These are phyloP conservation scores for Ochotona curzoniae DNA, from an alignment of 2,113 vertebrate genomes.

Conservation along the genomic window DNA sequence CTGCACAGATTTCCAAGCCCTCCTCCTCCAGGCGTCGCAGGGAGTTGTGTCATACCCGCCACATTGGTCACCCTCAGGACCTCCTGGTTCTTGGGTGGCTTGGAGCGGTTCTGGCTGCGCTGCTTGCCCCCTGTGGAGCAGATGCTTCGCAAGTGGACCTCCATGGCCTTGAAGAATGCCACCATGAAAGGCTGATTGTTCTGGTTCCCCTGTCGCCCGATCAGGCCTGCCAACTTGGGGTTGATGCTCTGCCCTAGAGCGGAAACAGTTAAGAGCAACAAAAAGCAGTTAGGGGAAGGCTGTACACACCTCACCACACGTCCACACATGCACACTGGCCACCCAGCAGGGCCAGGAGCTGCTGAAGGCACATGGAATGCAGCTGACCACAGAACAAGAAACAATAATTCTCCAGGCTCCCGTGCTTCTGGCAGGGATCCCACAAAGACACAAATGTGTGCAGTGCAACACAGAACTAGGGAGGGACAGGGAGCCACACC, in stretches of 20 bases:
- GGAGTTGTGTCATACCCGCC: conserved; percentile 87
- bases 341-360: accelerated
- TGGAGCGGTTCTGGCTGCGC: conserved; percentile 94
- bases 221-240: conserved; percentile 93
- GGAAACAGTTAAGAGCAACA: background rate
- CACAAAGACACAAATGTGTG: accelerated
- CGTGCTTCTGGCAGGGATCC: accelerated
- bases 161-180: conserved; percentile 98
- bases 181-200: conserved; percentile 99
- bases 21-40: accelerated
- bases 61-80: conserved; percentile 92
- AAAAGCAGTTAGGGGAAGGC: background rate
- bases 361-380: background rate
- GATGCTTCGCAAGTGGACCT: conserved; percentile 96
- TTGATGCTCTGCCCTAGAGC: conserved; percentile 94
- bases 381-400: too few relatives aligned
- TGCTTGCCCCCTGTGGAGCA: conserved; percentile 93
- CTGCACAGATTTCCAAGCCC: accelerated
- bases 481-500: accelerated
- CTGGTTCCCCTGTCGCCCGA: conserved; percentile 95
- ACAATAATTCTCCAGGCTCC: background rate
- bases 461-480: accelerated
- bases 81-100: conserved; percentile 93
- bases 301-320: accelerated
- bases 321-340: accelerated